Conservation (phyloP, 2,888 invertebrate genomes). For the Mechanitis messenoides region DNA sequence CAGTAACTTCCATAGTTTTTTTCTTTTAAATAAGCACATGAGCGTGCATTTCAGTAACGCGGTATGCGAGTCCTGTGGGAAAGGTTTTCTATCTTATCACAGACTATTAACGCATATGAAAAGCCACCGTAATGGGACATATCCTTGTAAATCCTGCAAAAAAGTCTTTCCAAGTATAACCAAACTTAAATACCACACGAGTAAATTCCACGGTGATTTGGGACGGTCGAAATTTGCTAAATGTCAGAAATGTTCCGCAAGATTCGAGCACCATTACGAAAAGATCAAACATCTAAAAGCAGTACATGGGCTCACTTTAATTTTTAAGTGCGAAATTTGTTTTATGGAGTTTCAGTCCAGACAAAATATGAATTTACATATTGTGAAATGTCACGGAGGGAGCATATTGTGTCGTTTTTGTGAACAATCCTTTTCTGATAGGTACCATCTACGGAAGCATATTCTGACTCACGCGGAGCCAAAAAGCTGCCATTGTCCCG, state of each 20-base stretch:
- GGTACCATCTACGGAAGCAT: slow-evolving; percentile 33
- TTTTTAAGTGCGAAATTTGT: slow-evolving; percentile 27
- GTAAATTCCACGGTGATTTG: slow-evolving; percentile 24
- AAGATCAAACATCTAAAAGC: slow-evolving; percentile 31
- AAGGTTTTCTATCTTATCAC: slow-evolving; percentile 29
- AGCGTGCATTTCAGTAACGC: slow-evolving; percentile 32
- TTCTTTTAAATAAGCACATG: slow-evolving; percentile 31
- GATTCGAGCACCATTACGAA: slow-evolving; percentile 33
- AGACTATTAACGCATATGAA: slow-evolving; percentile 28
- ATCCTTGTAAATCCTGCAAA: slow-evolving; percentile 29
- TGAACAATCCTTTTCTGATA: slow-evolving; percentile 30
- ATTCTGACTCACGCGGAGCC: slow-evolving; percentile 36
- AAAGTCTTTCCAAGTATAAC: slow-evolving; percentile 24
- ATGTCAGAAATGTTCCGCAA: slow-evolving; percentile 29
- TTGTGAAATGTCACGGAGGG: slow-evolving; percentile 29
- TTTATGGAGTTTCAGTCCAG: slow-evolving; percentile 24
- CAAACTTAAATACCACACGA: slow-evolving; percentile 31
- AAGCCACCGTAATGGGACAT: slow-evolving; percentile 28
- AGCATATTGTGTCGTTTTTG: slow-evolving; percentile 33
- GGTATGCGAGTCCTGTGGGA: slow-evolving; percentile 32
- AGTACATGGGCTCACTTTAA: slow-evolving; percentile 25
- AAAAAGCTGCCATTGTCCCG: slow-evolving; percentile 35
- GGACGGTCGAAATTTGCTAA: slow-evolving; percentile 28
- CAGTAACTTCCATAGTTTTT: slow-evolving; percentile 29
- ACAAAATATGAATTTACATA: slow-evolving; percentile 29